Conservation (phyloP, 2,888 invertebrate species). For the Melitaea athalia region DNA sequence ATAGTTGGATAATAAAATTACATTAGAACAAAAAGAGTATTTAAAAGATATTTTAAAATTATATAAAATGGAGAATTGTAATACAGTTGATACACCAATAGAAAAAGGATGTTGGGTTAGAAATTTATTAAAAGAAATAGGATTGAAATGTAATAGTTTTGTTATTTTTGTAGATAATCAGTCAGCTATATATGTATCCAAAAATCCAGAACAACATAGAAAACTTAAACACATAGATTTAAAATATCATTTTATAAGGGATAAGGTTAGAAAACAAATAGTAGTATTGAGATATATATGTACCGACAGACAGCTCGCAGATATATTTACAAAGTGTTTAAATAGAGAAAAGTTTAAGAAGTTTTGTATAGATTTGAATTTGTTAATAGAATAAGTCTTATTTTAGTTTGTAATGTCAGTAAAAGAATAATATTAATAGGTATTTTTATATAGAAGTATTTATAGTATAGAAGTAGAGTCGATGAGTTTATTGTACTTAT, state of each 20-base stretch:
- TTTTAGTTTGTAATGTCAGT: background rate
- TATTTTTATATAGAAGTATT: background rate
- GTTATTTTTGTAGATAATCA: background rate
- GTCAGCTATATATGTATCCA: background rate
- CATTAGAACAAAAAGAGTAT: background rate
- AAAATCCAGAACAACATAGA: slow-evolving; percentile 5
- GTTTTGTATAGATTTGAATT: background rate
- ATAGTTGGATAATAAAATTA: background rate
- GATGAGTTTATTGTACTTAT: background rate
- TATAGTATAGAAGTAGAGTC: background rate
- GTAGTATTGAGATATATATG: background rate
- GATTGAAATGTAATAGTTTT: slow-evolving; percentile 4
- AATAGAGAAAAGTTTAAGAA: slow-evolving; percentile 3
- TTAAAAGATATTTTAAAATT: background rate
- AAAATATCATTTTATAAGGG: background rate
- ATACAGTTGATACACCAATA: background rate
- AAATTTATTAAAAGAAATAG: slow-evolving; percentile 25
- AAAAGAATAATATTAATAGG: background rate
- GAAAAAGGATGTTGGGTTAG: slow-evolving; percentile 26
- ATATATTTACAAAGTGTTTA: background rate
- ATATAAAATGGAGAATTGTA: background rate
- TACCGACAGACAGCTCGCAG: background rate
- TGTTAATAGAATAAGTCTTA: background rate
- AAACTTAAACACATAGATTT: slow-evolving; percentile 6
- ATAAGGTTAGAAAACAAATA: slow-evolving; percentile 3